Evolutionary conservation across 2,888 invertebrate genomes (phyloP).

Genomic region (Anthrax anthrax): DNA sequence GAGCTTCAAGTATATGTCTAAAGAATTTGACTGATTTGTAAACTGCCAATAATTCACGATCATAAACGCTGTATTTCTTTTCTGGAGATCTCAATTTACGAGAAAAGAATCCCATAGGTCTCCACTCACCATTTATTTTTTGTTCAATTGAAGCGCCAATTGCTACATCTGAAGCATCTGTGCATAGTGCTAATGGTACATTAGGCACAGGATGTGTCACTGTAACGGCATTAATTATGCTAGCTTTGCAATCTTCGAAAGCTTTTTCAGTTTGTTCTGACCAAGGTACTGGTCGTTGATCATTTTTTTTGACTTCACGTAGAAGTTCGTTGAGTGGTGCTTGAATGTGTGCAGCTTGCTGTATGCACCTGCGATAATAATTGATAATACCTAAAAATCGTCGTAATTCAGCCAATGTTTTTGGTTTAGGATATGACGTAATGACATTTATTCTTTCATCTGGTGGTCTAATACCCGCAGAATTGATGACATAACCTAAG

Average conservation of each 20-base stretch:
- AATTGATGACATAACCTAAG: background rate
- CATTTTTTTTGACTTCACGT: background rate
- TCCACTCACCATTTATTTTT: background rate
- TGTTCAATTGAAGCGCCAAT: background rate
- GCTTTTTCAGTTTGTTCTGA: background rate
- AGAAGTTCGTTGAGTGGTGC: background rate
- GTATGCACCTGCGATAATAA: constrained; percentile 1
- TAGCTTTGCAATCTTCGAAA: background rate
- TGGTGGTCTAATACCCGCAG: background rate
- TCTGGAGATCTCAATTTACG: background rate
- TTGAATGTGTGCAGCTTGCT: background rate
- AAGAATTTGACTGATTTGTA: background rate
- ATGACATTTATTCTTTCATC: background rate
- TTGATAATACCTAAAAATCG: background rate
- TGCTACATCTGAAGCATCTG: constrained; percentile 1
- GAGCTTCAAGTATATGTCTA: background rate
- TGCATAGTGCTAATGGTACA: background rate
- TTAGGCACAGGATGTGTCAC: background rate
- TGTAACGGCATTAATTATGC: background rate
- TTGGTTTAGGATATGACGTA: background rate
- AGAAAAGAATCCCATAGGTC: background rate
- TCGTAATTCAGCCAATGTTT: background rate
- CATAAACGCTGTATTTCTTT: background rate
- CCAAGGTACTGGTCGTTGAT: background rate
- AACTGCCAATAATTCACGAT: background rate